A percentile compares a stretch with the other conserved stretches of the same genome.
Evolutionary conservation across 92 coral and sea anemone genomes (phyloP).

Genomic region (Blastomussa wellsi): DNA sequence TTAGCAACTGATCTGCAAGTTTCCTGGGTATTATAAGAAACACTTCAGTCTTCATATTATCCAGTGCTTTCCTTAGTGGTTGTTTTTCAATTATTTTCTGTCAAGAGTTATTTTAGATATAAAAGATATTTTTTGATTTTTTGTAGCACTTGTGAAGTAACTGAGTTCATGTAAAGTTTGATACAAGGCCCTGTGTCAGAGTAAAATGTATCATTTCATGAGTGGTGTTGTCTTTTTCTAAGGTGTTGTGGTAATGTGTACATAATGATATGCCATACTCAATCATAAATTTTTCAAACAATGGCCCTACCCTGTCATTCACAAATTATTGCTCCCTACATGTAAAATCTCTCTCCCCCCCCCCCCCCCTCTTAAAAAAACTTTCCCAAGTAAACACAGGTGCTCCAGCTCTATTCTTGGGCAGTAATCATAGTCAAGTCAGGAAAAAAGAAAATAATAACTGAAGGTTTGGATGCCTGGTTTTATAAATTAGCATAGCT

Average conservation of each 20-base stretch:
- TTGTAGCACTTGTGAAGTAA: constrained; percentile 18
- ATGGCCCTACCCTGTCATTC: too few relatives aligned
- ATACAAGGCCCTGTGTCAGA: constrained; percentile 5
- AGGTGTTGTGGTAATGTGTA: too few relatives aligned
- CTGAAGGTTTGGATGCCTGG: too few relatives aligned
- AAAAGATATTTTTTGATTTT: constrained; percentile 41
- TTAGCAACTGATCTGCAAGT: not conserved
- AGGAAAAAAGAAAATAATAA: too few relatives aligned
- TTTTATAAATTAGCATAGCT: too few relatives aligned
- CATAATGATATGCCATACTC: too few relatives aligned
- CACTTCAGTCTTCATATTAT: constrained; percentile 4
- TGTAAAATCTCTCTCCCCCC: too few relatives aligned
- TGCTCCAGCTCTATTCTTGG: not conserved
- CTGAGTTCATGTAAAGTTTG: constrained; percentile 19
- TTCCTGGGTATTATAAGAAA: not conserved
- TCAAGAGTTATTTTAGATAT: constrained; percentile 41
- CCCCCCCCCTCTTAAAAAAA: too few relatives aligned
- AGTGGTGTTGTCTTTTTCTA: not conserved
- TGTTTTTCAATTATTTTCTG: not conserved
- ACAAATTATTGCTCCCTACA: too few relatives aligned
- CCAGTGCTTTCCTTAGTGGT: not conserved
- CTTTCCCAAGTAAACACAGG: too few relatives aligned
- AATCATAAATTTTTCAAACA: too few relatives aligned
- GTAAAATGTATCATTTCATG: constrained; percentile 32
- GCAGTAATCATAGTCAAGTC: not conserved